Base-by-base conservation (phyloP, 1,140 invertebrate species). In the Xylocopa sonorina region DNA sequence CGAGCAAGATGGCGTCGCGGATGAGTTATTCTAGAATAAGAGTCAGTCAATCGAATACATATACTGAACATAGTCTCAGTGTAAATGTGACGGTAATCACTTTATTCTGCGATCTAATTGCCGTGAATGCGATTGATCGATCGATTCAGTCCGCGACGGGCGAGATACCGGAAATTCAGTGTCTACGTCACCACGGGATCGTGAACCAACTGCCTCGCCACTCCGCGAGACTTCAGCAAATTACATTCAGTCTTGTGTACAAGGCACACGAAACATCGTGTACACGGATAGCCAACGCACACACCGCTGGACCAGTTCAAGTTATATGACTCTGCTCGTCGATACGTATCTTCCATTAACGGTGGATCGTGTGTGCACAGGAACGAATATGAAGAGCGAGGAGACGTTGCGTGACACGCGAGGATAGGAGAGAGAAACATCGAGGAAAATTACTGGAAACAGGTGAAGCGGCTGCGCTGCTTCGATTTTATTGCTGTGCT, bases 141-240 rank as follows among this genome's bases (percentile, higher is more conserved):
- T 78, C 77, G 58, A 64, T 78, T 72, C 77, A 63, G 73, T 78
- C 48, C 58, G 41, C 21, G 5, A 48, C 58, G 38, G n/a, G 46
- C n/a, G 68, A 78, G 77, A 73, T 55, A 51, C 58, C 77, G 77
- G 77, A 64, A 73, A 78, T 78, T 78, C 77, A 73, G 73, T 78
- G 69, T 78, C 68, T 78, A 71, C 64, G 77, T 78, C 77, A 50
- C 62, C 71, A 50, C 60, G 43, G 41, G 32, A 58, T 55, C 57
- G 41, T 50, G 60, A 50, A 51, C 50, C 63, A n/a, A 9, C 38
- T 38, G n/a, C 38, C 38, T 38, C 63, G n/a, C 27, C n/a, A 7
- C 32, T 5, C 41, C 34, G 27, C 51, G 74, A 58, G 74, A 68
- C 43, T n/a, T 62, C 71, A 41, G 62, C 60, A 75, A 79, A 80